phyloP scores from a whole-genome alignment of 2,797 vertebrate species.

The Parauchenoglanis ngamensis region DNA sequence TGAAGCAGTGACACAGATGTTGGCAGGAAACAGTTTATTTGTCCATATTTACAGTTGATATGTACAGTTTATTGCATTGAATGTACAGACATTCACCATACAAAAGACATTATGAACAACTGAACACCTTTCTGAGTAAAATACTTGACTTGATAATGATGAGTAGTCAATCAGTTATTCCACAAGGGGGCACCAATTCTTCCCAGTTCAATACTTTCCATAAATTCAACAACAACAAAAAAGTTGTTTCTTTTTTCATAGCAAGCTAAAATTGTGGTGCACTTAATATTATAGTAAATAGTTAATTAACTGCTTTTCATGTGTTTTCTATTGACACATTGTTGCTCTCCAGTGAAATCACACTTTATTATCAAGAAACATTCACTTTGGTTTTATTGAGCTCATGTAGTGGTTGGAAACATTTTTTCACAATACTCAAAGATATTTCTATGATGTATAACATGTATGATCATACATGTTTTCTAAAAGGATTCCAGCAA shows the following conservation, averaged over 20 bases:
- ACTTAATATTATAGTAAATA: neutral
- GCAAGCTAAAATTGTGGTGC: constrained; percentile 2
- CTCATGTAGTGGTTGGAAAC: neutral
- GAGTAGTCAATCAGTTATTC: constrained; percentile 20
- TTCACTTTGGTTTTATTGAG: neutral
- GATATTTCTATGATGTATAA: neutral
- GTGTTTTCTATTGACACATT: neutral
- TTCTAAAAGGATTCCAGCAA: neutral
- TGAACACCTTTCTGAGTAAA: constrained; percentile 1
- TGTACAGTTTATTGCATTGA: constrained; percentile 43
- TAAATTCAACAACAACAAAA: neutral
- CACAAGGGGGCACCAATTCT: constrained; percentile 31
- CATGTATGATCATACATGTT: neutral
- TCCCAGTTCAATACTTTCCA: neutral
- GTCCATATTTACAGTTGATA: constrained; percentile 55
- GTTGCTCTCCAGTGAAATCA: neutral
- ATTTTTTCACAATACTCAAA: neutral
- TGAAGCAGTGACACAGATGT: neutral
- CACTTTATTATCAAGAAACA: neutral
- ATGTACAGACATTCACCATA: constrained; percentile 45
- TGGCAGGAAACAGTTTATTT: constrained; percentile 32
- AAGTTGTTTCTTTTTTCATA: neutral
- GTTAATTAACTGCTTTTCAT: neutral
- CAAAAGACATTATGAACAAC: constrained; percentile 16
- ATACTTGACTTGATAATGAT: neutral